Evolutionary conservation across 2,797 vertebrate genomes (phyloP).

Genomic region (Cuculus canorus): DNA sequence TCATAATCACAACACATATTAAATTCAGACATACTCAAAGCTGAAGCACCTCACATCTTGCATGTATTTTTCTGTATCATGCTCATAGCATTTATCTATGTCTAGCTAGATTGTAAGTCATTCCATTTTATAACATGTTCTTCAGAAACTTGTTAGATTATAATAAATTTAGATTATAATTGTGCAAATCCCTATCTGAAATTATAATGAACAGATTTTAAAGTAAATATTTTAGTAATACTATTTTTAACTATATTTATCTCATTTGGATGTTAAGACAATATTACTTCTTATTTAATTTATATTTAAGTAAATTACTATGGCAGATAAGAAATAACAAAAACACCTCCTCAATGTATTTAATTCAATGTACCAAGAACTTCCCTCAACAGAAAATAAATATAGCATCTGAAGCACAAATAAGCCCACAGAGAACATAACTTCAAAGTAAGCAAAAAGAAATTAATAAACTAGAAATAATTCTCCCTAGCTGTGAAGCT

Average conservation of each 20-base stretch:
- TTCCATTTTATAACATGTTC: neutral
- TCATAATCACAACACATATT: neutral
- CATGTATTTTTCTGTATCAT: neutral
- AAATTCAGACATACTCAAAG: neutral
- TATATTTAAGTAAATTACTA: neutral
- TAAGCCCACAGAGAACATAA: neutral
- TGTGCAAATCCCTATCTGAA: neutral
- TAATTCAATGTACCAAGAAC: neutral
- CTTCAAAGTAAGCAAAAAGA: neutral
- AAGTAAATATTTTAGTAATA: neutral
- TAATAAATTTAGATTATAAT: neutral
- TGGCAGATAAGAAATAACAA: neutral
- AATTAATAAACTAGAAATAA: neutral
- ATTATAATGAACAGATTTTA: neutral
- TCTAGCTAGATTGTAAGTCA: neutral
- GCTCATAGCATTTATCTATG: neutral
- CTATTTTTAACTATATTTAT: neutral
- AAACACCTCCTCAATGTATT: neutral
- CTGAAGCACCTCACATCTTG: neutral
- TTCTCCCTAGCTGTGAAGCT: neutral
- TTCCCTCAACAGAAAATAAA: neutral
- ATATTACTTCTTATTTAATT: neutral
- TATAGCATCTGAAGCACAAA: neutral
- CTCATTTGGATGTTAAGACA: neutral
- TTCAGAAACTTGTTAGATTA: neutral